Evolutionary conservation across 2,113 vertebrate species (phyloP).

Genomic region (Riparia riparia): DNA sequence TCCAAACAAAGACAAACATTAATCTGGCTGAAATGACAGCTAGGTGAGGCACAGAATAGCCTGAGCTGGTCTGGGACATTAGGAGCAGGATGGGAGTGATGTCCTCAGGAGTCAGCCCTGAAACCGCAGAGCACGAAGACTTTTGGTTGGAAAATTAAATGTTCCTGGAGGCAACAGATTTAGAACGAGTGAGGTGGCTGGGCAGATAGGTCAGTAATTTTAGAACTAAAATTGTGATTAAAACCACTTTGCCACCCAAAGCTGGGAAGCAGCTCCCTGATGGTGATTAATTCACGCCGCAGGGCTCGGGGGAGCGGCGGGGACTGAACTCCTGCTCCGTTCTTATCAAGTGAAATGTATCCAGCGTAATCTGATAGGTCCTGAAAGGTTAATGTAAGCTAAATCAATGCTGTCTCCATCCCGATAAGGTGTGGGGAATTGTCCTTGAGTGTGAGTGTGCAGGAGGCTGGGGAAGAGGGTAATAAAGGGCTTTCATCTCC

Average conservation of each 20-base stretch:
- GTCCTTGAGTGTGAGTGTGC: constrained; percentile 51
- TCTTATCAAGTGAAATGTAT: constrained; percentile 62
- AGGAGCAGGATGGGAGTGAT: not conserved
- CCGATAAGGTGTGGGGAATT: constrained; percentile 48
- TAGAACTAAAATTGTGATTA: constrained; percentile 62
- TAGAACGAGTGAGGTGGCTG: not conserved
- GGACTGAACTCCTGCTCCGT: constrained; percentile 27
- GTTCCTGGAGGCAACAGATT: not conserved
- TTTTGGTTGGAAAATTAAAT: not conserved
- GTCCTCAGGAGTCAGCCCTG: not conserved
- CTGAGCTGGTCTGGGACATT: not conserved
- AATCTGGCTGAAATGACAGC: not conserved
- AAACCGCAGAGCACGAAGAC: not conserved
- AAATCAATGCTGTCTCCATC: constrained; percentile 63
- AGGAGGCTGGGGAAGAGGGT: constrained; percentile 23
- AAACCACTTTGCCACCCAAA: constrained; percentile 9
- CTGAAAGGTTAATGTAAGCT: constrained; percentile 70
- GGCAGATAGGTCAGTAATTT: constrained; percentile 43
- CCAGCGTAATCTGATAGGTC: constrained; percentile 53
- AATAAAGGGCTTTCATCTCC: constrained; percentile 46
- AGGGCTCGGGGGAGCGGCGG: not conserved
- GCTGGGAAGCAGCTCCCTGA: constrained; percentile 1
- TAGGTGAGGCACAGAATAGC: not conserved
- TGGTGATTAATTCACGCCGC: constrained; percentile 25
- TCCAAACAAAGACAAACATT: not conserved